phyloP scores from a whole-genome alignment of 1,140 invertebrate species.

The Trissolcus basalis region DNA sequence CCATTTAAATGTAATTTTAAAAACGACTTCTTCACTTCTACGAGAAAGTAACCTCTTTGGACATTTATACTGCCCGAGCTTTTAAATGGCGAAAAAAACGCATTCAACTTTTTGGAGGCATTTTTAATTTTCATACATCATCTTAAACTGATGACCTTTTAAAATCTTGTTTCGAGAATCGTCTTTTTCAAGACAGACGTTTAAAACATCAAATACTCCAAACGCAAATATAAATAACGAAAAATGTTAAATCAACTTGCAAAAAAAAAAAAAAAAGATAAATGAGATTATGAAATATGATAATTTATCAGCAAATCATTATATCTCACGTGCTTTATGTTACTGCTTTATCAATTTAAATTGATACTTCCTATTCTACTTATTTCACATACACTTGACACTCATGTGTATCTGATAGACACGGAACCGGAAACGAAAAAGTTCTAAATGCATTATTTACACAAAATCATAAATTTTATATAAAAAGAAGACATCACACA shows the following conservation, averaged over 20 bases:
- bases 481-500: too few species aligned
- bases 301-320: slow-evolving; percentile 7
- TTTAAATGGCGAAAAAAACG: neutral
- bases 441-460: too few species aligned
- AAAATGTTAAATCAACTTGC: neutral
- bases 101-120: too few species aligned
- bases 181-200: neutral
- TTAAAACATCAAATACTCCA: neutral
- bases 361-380: too few species aligned
- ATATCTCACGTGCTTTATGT: neutral
- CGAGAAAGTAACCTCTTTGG: too few species aligned
- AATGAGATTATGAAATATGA: slow-evolving; percentile 14
- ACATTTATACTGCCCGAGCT: neutral
- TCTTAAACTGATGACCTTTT: too few species aligned
- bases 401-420: too few species aligned
- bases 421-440: too few species aligned
- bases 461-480: too few species aligned
- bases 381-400: too few species aligned
- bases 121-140: too few species aligned
- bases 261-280: neutral
- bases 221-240: neutral
- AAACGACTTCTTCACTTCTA: neutral
- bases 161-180: too few species aligned
- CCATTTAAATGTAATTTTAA: slow-evolving; percentile 5
- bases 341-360: neutral